Evolutionary conservation across 2,888 invertebrate species (phyloP).

Genomic region (Coronaproctus castanopsis): DNA sequence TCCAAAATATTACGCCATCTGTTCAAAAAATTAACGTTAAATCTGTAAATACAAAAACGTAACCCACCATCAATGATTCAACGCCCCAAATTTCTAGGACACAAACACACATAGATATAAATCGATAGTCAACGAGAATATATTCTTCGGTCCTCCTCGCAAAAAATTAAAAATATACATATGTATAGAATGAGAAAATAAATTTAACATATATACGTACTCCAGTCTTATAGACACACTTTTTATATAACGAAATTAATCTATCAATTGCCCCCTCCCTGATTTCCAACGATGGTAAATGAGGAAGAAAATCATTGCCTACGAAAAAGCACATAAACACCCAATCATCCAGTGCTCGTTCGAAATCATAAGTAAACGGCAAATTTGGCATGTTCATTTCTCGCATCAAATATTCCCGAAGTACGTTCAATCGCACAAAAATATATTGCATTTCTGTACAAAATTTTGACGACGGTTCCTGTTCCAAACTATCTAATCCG

Average conservation of each 20-base stretch:
- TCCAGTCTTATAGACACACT: slow-evolving; percentile 78
- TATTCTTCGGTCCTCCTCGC: too few species aligned
- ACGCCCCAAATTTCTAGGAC: too few species aligned
- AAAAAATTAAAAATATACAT: too few species aligned
- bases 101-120: too few species aligned
- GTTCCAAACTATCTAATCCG: slow-evolving; percentile 17
- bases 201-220: too few species aligned
- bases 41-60: too few species aligned
- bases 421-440: slow-evolving; percentile 76
- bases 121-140: too few species aligned
- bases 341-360: slow-evolving; percentile 93
- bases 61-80: too few species aligned
- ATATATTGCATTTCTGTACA: slow-evolving; percentile 69
- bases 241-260: slow-evolving; percentile 80
- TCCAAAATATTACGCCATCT: too few species aligned
- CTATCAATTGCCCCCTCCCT: slow-evolving; percentile 89
- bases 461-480: slow-evolving; percentile 24
- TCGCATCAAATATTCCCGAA: slow-evolving; percentile 78
- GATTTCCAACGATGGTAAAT: slow-evolving; percentile 93
- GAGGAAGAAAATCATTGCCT: slow-evolving; percentile 96
- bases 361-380: slow-evolving; percentile 86
- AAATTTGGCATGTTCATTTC: slow-evolving; percentile 80
- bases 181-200: too few species aligned
- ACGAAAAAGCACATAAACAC: slow-evolving; percentile 98
- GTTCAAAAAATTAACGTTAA: too few species aligned